Conservation (phyloP, 2,797 vertebrate species). For the Eulemur mongoz region DNA sequence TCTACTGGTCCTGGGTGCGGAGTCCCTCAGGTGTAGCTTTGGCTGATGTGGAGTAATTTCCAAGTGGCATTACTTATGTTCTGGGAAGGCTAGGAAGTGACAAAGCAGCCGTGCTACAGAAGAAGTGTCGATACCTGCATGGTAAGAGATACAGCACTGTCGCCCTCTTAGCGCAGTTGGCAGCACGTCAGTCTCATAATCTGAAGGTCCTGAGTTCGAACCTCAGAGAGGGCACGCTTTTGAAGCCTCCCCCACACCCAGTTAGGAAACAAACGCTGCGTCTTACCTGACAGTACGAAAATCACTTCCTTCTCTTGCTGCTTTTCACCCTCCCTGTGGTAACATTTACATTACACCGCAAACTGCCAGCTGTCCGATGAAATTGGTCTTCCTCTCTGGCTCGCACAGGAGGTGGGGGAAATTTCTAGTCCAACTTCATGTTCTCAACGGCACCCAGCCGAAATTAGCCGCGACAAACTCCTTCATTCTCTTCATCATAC, state of each 20-base stretch:
- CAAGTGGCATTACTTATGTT: background rate
- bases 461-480: background rate
- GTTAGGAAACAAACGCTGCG: too few species aligned
- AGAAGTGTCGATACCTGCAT: background rate
- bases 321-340: background rate
- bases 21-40: background rate
- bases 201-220: constrained; percentile 85
- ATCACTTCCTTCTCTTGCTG: background rate
- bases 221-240: constrained; percentile 78
- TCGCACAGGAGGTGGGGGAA: background rate
- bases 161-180: constrained; percentile 83
- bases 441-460: background rate
- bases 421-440: background rate
- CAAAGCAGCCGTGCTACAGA: accelerated
- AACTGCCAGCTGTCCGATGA: background rate
- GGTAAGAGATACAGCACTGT: accelerated
- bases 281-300: too few species aligned
- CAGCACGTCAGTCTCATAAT: constrained; percentile 83
- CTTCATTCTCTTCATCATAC: background rate
- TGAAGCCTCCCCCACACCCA: background rate
- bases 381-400: background rate
- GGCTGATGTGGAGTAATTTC: background rate
- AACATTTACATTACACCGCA: background rate
- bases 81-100: background rate
- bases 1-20: background rate